These are phyloP conservation scores for Halichoeres trimaculatus DNA, from an alignment of 2,113 vertebrate species.

Conservation along the genomic window DNA sequence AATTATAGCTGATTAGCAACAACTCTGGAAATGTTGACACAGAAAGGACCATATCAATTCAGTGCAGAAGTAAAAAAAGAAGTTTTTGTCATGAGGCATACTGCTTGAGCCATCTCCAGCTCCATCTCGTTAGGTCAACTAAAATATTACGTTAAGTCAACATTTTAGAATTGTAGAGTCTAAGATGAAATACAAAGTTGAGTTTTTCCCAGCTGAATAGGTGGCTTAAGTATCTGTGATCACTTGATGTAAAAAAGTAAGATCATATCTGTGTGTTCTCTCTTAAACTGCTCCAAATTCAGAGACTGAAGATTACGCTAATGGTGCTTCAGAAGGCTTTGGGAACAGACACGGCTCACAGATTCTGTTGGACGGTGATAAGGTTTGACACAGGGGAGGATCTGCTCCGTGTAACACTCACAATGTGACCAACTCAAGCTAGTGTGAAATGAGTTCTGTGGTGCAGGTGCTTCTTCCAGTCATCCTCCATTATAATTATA, in stretches of 20 bases:
- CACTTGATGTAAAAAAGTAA: not conserved
- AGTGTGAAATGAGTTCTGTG: constrained; percentile 32
- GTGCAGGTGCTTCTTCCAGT: constrained; percentile 19
- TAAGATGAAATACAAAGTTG: not conserved
- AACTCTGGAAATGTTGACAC: too few relatives aligned
- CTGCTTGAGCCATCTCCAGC: too few relatives aligned
- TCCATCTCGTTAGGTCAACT: too few relatives aligned
- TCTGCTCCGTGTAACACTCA: constrained; percentile 18
- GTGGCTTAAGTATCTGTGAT: not conserved
- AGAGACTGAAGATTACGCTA: constrained; percentile 1
- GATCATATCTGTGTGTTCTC: not conserved
- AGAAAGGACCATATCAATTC: too few relatives aligned
- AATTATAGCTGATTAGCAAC: too few relatives aligned
- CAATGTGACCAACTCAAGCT: constrained; percentile 6
- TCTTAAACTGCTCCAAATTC: constrained; percentile 5
- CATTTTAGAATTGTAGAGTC: not conserved
- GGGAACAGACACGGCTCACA: constrained; percentile 11
- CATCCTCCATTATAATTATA: constrained; percentile 9
- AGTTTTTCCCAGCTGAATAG: not conserved
- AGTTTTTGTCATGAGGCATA: too few relatives aligned
- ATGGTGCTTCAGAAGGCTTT: not conserved
- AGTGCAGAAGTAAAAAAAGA: too few relatives aligned
- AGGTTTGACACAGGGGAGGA: constrained; percentile 8
- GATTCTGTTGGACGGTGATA: constrained; percentile 2
- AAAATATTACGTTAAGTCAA: too few relatives aligned